Evolutionary conservation across 1,140 invertebrate genomes (phyloP).

Genomic region (Hyles vespertilio): DNA sequence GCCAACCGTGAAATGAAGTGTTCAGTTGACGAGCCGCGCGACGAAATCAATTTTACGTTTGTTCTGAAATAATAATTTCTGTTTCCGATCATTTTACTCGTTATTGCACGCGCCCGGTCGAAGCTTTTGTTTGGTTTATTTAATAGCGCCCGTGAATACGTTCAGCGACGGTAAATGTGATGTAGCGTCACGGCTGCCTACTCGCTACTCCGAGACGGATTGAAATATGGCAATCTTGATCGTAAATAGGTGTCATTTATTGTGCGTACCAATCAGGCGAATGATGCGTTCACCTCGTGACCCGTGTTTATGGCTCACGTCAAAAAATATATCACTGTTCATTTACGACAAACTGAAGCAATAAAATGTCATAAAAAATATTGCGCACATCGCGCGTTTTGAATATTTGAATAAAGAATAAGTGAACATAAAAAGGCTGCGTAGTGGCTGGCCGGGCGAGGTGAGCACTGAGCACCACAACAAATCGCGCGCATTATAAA

Average conservation of each 20-base stretch:
- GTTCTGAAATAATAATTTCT: constrained; percentile 12
- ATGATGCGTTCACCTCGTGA: constrained; percentile 12
- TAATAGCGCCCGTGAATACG: too few relatives aligned
- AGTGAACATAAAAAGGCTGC: constrained; percentile 58
- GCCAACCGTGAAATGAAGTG: constrained; percentile 58
- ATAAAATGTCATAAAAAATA: constrained; percentile 55
- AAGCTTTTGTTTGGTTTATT: too few relatives aligned
- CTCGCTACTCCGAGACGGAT: too few relatives aligned
- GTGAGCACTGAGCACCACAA: constrained; percentile 63
- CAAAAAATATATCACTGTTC: constrained; percentile 31
- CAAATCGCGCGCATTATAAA: constrained; percentile 74
- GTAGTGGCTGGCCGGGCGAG: constrained; percentile 29
- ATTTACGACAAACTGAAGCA: constrained; percentile 34
- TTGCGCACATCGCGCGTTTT: constrained; percentile 38
- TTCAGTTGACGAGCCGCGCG: constrained; percentile 26
- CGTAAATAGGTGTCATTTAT: neutral
- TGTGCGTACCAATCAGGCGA: neutral
- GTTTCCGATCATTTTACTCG: neutral
- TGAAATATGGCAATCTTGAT: neutral
- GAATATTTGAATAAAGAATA: constrained; percentile 68
- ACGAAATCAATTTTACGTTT: constrained; percentile 42
- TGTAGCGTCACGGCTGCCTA: too few relatives aligned
- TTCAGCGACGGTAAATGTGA: too few relatives aligned
- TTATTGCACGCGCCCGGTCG: too few relatives aligned
- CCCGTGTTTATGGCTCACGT: constrained; percentile 6